These are phyloP conservation scores for Drosophila macrothrix DNA, from an alignment of 2,888 invertebrate genomes.

Conservation along the genomic window DNA sequence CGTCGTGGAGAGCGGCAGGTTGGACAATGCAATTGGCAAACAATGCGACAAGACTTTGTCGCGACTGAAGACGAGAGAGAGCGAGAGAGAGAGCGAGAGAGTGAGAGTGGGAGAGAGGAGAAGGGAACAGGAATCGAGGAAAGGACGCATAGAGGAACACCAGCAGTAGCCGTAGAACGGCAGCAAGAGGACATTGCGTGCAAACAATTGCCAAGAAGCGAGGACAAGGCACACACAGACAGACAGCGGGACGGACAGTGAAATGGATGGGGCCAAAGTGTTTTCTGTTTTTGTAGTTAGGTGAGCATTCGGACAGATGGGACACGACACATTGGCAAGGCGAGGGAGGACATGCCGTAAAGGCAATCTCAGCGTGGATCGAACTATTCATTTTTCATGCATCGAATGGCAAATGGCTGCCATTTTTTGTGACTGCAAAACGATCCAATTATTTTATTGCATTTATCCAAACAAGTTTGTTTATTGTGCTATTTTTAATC, in stretches of 20 bases:
- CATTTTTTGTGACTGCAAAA: conserved; percentile 30
- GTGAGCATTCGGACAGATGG: conserved; percentile 36
- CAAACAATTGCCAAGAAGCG: conserved; percentile 55
- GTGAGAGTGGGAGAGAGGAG: not conserved
- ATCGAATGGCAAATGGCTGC: conserved; percentile 53
- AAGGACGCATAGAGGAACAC: conserved; percentile 1
- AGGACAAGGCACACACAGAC: conserved; percentile 9
- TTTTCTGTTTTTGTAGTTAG: conserved; percentile 41
- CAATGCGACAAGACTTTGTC: conserved; percentile 78
- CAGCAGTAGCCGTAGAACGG: conserved; percentile 20
- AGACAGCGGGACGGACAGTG: not conserved
- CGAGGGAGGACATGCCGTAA: conserved; percentile 10
- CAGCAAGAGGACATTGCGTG: conserved; percentile 26
- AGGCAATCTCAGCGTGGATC: conserved; percentile 11
- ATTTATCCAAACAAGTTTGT: not conserved
- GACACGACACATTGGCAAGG: conserved; percentile 1
- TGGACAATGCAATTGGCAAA: conserved; percentile 71
- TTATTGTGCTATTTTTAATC: not conserved
- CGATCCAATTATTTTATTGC: conserved; percentile 15
- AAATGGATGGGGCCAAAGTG: conserved; percentile 19
- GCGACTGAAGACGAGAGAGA: conserved; percentile 58
- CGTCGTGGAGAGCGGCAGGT: not conserved
- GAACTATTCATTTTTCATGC: conserved; percentile 51
- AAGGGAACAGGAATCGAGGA: conserved; percentile 13
- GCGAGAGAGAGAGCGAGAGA: not conserved